Base-by-base conservation (phyloP, 2,797 vertebrate species). In the Acipenser transmontanus region DNA sequence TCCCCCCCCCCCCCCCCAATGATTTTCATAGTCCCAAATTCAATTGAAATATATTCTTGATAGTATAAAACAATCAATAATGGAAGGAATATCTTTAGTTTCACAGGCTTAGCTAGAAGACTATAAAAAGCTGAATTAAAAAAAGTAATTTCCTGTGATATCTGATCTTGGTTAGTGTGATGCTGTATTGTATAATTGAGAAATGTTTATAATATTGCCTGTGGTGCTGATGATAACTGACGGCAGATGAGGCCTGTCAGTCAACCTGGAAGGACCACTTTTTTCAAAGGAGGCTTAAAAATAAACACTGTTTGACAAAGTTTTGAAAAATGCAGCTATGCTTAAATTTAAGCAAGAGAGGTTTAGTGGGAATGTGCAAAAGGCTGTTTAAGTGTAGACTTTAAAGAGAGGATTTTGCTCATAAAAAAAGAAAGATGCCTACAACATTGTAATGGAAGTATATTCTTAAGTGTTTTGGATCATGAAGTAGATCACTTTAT, bases 111-210 rank as follows among this genome's bases (percentile, higher is more conserved):
- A 57, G 54, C 9, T 57, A 34, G 82, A 82, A 82, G 57, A 77
- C 72, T 34, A 50, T 82, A 77, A 74, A 80, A 67, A 34, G 67
- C 70, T 78, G 73, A 72, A 76, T 69, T 80, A 73, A 80, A 77
- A 77, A 77, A 85, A 83, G 82, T 87, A 84, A 93, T 95, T 95
- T 92, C 89, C 88, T 89, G 84, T 91, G 90, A 89, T 88, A 94
- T 91, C 89, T 89, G 94, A 96, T 95, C 92, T 86, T 72, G 81
- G 81, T 81, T 87, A 88, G 69, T 88, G 85, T 85, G 84, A 91
- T 80, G 78, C 66, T 85, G 72, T 70, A 78, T 77, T 85, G 78
- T 75, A 73, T 84, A 81, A 82, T 74, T 78, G 82, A 76, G 78
- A 87, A 85, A 79, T 83, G 78, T 83, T 77, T 80, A 75, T 74